Evolutionary conservation across 2,888 invertebrate genomes (phyloP), one percentile per base, ranked within the genome.

Genomic region (Spilosoma lubricipeda): DNA sequence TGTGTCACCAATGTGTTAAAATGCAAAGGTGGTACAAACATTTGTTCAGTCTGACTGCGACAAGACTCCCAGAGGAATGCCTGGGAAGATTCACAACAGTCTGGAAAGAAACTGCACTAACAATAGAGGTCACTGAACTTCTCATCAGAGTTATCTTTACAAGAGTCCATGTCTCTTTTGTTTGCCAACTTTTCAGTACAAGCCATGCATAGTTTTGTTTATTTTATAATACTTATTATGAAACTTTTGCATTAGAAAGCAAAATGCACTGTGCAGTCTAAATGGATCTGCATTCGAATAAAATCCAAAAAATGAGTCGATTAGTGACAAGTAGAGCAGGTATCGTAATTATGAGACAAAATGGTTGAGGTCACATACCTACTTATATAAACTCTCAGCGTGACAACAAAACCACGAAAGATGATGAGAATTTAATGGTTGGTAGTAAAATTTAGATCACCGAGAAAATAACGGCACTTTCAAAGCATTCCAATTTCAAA

Each of bases 401-500:
- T 80, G 77, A 80, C 78, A 79, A 77, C 70, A 74, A 77, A 81
- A 84, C 78, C 80, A 84, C 77, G 72, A 74, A 77, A 83, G 80
- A 84, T 84, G 77, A 84, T 84, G 84, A 72, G 84, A 79, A 78
- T 84, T 84, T 84, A 84, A 84, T 84, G 83, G 76, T 70, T 77
- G 56, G 42, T 74, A 71, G 78, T 80, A 81, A 72, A 75, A 83
- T 84, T 84, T 81, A 66, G 84, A 79, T 80, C 82, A 78, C 69
- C 76, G 75, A 73, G 48, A 71, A 74, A 80, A 72, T 80, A 79
- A 83, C 82, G 78, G 76, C 70, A 75, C 78, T 77, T 76, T 73
- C 64, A 71, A 64, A 64, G 67, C 71, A 80, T 76, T 78, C 74
- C 78, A 67, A 70, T 30, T 56, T n/a, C n/a, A n/a, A 70, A 63